Percentiles rank a stretch among this genome's conserved stretches.
phyloP scores from a whole-genome alignment of 2,888 invertebrate species.

The Epistrophe eligans region DNA sequence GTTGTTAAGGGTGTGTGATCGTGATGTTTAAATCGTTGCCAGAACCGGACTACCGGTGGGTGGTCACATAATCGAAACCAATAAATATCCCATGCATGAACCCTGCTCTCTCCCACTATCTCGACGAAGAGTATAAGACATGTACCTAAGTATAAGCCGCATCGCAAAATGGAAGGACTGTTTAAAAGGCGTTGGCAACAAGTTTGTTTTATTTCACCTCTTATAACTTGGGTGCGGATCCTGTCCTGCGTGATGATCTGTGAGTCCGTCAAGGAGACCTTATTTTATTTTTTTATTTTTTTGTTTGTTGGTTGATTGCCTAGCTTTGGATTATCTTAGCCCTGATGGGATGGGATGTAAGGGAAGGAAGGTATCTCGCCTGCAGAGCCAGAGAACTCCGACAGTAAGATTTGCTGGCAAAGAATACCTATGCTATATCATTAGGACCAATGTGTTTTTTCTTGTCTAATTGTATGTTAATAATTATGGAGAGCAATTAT shows the following conservation, averaged over 20 bases:
- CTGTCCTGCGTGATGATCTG: conserved; percentile 49
- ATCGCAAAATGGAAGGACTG: conserved; percentile 52
- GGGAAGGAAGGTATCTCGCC: background rate
- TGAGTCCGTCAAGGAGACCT: conserved; percentile 9
- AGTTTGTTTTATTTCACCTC: conserved; percentile 67
- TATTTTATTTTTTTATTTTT: too few species aligned
- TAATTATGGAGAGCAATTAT: conserved; percentile 68
- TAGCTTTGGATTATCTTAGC: conserved; percentile 52
- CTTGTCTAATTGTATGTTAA: conserved; percentile 70
- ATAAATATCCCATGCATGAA: conserved; percentile 62
- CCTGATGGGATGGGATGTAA: background rate
- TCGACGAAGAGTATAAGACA: conserved; percentile 2
- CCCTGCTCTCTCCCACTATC: conserved; percentile 11
- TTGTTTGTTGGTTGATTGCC: conserved; percentile 9
- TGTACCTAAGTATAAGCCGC: conserved; percentile 31
- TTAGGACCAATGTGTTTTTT: conserved; percentile 45
- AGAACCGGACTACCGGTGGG: conserved; percentile 61
- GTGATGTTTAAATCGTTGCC: conserved; percentile 66
- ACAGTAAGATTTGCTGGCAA: background rate
- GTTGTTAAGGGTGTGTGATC: conserved; percentile 70
- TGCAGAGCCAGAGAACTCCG: conserved; percentile 21
- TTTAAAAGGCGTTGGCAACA: conserved; percentile 71
- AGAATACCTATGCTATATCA: conserved; percentile 36
- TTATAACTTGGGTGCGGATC: conserved; percentile 58
- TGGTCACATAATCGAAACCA: conserved; percentile 72